Base-by-base conservation (phyloP, 2,797 vertebrate genomes). In the Tokudaia tokunoshimensis region DNA sequence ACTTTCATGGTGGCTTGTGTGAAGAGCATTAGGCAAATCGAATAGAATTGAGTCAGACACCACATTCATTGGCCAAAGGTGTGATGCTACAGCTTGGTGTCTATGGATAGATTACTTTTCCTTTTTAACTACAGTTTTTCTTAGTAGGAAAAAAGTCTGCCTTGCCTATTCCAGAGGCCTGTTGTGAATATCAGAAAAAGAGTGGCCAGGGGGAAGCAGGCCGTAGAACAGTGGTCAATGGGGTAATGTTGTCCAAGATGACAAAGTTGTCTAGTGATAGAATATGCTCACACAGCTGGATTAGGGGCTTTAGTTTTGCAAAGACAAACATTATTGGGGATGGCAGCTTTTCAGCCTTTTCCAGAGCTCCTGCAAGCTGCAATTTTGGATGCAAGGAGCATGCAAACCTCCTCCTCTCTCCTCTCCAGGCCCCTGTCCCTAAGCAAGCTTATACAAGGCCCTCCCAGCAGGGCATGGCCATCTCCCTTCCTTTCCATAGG, bases 71-170 rank as follows among this genome's bases (percentile, higher is more conserved):
- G 41, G 59, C 75, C 72, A 59, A 4, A 47, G 94, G 89, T 65
- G 34, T 92, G 81, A 88, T 44, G 24, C 94, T 44, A 20, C 89
- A 95, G 20, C 13, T 78, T 10, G 29, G 17, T 83, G 79, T 83
- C 63, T 78, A 55, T 91, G 52, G 70, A 5, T 61, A 95, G 26
- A 63, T 41, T 50, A 82, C 34, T 61, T 81, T 91, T 47, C 79
- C 59, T 80, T 93, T 97, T 52, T n/a, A 96, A 94, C 55, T 78
- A 95, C 44, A 80, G 22, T 63, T 89, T 94, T 92, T 72, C 55
- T 83, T 95, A 61, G 10, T 19, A 63, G 34, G 70, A 31, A 37
- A 34, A 88, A 55, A 37, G 79, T 84, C 75, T 93, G 89, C 63
- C 86, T 95, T 91, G 31, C n/a, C 57, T 88, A 70, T 6, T 88